These are phyloP conservation scores for Brachirus orientalis DNA, from an alignment of 2,113 vertebrate species.

Conservation along the genomic window DNA sequence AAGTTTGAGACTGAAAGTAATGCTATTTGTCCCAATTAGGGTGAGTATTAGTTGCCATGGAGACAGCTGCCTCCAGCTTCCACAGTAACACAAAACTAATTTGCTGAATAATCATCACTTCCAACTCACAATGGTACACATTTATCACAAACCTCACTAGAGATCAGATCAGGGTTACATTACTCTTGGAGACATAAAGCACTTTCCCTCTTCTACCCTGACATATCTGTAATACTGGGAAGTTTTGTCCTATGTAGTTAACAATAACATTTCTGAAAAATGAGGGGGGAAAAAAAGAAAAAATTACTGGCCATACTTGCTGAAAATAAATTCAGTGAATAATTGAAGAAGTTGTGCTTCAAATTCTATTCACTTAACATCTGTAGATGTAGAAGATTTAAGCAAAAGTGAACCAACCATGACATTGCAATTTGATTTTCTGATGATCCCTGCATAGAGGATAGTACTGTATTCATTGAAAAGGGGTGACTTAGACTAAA, in stretches of 20 bases:
- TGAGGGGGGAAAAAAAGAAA: no score
- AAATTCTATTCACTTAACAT: conserved; percentile 28
- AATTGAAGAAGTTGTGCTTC: conserved; percentile 47
- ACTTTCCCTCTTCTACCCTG: background rate
- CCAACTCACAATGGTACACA: conserved; percentile 5
- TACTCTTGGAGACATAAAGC: background rate
- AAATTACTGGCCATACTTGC: no score
- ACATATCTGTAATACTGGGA: background rate
- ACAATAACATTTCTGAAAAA: background rate
- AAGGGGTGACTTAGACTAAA: background rate
- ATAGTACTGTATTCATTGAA: conserved; percentile 8
- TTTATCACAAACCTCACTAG: conserved; percentile 19
- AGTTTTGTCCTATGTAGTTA: background rate
- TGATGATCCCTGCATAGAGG: conserved; percentile 6
- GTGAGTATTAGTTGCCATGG: conserved; percentile 61
- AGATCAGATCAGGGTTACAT: conserved; percentile 2
- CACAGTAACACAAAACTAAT: conserved; percentile 37
- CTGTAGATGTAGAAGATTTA: conserved; percentile 26
- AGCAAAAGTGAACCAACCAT: conserved; percentile 30
- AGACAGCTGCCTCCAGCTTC: conserved; percentile 50
- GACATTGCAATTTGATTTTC: conserved; percentile 25
- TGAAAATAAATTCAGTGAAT: background rate
- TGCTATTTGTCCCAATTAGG: conserved; percentile 44
- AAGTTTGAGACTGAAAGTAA: conserved; percentile 28
- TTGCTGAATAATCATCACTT: conserved; percentile 22